Evolutionary conservation across 37 sponge, comb jelly and placozoan genomes (phyloP).

Genomic region (Aplysina aerophoba): DNA sequence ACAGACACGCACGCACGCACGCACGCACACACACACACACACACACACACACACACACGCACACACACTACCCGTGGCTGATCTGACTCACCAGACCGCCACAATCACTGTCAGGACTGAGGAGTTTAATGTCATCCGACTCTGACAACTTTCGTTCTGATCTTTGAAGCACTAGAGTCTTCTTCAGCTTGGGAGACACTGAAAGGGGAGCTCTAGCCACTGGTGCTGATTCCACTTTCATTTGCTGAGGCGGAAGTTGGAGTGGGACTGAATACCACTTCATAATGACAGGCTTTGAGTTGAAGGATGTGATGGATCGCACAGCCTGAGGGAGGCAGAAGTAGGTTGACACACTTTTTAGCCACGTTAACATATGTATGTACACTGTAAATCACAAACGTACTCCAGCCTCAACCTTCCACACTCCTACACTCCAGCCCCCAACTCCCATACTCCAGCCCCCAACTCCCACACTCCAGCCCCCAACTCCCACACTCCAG

Average conservation of each 20-base stretch:
- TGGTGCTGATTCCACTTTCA: conserved; percentile 11
- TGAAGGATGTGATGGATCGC: conserved; percentile 49
- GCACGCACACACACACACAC: conserved; percentile 53
- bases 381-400: not conserved
- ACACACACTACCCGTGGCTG: conserved; percentile 16
- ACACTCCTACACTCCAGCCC: too few relatives aligned
- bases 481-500: too few relatives aligned
- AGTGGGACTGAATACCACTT: conserved; percentile 65
- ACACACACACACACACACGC: conserved; percentile 58
- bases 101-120: conserved; percentile 23
- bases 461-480: too few relatives aligned
- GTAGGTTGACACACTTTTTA: not conserved
- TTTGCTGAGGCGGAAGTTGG: not conserved
- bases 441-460: too few relatives aligned
- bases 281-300: conserved; percentile 84
- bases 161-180: not conserved
- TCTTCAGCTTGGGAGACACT: not conserved
- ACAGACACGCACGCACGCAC: conserved; percentile 48
- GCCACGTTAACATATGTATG: not conserved
- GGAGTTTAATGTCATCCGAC: not conserved
- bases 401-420: too few relatives aligned
- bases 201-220: not conserved
- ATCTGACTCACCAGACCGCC: not conserved
- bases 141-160: not conserved
- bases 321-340: conserved; percentile 45